These are phyloP conservation scores for Lepidochitona cinerea DNA, from an alignment of 2,888 invertebrate genomes.

Conservation along the genomic window DNA sequence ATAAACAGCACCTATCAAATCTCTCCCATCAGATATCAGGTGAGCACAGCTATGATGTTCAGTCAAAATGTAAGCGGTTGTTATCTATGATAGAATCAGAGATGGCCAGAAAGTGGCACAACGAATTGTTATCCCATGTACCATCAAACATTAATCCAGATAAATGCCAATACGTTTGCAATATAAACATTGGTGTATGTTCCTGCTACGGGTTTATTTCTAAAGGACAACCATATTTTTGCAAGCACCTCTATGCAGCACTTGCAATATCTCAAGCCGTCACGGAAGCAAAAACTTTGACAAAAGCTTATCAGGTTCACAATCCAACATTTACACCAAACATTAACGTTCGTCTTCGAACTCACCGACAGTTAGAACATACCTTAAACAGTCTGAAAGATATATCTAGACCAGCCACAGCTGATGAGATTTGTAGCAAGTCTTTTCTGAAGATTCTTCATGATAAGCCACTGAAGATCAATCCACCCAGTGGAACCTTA, in stretches of 20 bases:
- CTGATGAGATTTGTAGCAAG: neutral
- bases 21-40: neutral
- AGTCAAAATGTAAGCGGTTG: conserved; percentile 7
- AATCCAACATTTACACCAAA: neutral
- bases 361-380: no score
- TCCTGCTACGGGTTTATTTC: conserved; percentile 9
- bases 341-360: neutral
- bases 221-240: conserved; percentile 13
- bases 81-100: neutral
- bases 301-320: neutral
- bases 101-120: neutral
- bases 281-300: neutral
- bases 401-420: neutral
- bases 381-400: neutral
- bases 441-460: neutral
- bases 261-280: neutral
- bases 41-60: conserved; percentile 9
- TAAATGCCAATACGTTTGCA: neutral
- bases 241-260: conserved; percentile 10
- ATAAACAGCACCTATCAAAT: neutral
- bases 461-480: neutral
- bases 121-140: neutral
- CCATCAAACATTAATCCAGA: neutral
- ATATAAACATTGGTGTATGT: conserved; percentile 11
- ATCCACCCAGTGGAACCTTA: neutral